Percentiles rank a stretch among this genome's conserved stretches.
phyloP scores from a whole-genome alignment of 2,113 vertebrate genomes.

The Psilopogon haemacephalus region DNA sequence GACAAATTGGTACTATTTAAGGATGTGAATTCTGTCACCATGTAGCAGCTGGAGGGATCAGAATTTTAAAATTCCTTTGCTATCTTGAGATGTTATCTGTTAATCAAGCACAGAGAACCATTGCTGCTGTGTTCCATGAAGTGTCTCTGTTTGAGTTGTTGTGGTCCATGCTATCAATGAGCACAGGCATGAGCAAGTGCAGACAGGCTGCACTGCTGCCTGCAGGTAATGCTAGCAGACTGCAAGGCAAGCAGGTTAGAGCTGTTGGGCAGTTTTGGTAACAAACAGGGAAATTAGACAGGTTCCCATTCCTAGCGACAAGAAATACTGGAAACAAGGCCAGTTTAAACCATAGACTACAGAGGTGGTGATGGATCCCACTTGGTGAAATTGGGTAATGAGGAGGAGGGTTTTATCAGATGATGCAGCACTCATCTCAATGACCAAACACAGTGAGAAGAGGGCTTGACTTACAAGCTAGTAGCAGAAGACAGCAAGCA shows the following conservation, averaged over 20 bases:
- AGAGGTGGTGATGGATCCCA: not conserved
- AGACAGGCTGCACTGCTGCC: not conserved
- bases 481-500: not conserved
- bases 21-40: not conserved
- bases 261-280: rapidly evolving
- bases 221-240: not conserved
- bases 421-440: not conserved
- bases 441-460: not conserved
- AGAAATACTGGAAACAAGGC: not conserved
- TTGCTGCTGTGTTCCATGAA: not conserved
- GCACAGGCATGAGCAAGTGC: rapidly evolving
- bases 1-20: not conserved
- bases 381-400: not conserved
- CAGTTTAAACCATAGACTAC: not conserved
- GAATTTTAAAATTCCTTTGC: not conserved
- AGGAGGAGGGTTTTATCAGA: not conserved
- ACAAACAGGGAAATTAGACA: not conserved
- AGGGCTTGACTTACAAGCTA: not conserved
- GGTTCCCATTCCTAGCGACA: not conserved
- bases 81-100: not conserved
- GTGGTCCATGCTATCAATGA: not conserved
- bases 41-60: not conserved
- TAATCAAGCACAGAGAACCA: not conserved
- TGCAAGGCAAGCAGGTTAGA: not conserved
- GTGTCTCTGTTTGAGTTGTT: not conserved